phyloP scores from a whole-genome alignment of 2,888 invertebrate genomes.

The Drosophila pseudotakahashii region DNA sequence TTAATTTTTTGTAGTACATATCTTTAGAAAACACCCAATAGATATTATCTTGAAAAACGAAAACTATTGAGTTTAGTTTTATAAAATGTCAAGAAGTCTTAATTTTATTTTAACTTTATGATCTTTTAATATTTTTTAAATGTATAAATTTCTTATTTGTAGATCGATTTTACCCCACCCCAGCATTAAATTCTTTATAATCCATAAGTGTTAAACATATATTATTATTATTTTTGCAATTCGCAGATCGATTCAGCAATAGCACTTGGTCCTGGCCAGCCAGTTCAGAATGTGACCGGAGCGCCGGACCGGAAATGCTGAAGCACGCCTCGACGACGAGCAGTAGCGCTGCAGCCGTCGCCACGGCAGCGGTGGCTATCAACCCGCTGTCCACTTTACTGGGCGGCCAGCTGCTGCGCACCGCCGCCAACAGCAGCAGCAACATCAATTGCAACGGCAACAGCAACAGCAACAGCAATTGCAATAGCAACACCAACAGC shows the following conservation, averaged over 20 bases:
- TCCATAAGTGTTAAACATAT: no score
- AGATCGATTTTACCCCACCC: no score
- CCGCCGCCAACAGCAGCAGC: slow-evolving; percentile 30
- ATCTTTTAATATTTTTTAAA: no score
- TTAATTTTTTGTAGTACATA: no score
- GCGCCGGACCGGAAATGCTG: slow-evolving; percentile 70
- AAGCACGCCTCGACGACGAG: slow-evolving; percentile 81
- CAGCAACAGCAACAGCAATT: slow-evolving; percentile 22
- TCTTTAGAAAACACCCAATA: no score
- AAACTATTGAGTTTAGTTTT: no score
- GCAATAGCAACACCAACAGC: slow-evolving; percentile 45
- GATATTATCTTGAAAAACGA: no score
- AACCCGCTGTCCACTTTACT: slow-evolving; percentile 12
- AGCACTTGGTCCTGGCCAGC: slow-evolving; percentile 1
- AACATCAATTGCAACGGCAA: slow-evolving; percentile 22
- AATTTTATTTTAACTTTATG: no score
- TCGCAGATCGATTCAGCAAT: not conserved
- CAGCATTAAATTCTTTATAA: no score
- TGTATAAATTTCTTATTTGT: no score
- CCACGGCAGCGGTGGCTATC: slow-evolving; percentile 11
- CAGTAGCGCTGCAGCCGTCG: slow-evolving; percentile 44
- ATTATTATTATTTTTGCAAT: not conserved
- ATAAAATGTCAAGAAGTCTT: no score
- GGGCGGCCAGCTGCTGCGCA: slow-evolving; percentile 69
- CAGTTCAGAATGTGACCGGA: slow-evolving; percentile 28